Evolutionary conservation across 2,113 vertebrate genomes (phyloP), one percentile per base, ranked within the genome.

Genomic region (Camelus dromedarius): DNA sequence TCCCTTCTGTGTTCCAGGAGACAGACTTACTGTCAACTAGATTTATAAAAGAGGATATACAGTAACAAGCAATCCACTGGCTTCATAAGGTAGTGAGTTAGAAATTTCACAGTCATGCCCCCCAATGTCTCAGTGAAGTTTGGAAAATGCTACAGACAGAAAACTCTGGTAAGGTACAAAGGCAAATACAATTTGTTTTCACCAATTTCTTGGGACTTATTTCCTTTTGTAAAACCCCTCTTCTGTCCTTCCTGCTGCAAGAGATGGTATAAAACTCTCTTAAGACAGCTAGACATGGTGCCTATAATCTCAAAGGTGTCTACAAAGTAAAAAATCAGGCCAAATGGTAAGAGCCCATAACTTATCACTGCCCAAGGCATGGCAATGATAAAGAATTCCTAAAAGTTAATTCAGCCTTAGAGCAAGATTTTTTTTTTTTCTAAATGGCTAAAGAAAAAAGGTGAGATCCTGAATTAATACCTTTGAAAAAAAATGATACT

Each of bases 401-500:
- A 69, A 72, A 91, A 52, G 42, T 93, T 60, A 81, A 24, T 62
- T 96, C 69, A 86, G 26, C 26, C 48, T 89, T 46, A 94, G 24
- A 58, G 69, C 0, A 87, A 70, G 12, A 58, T 18, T 11, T 35
- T 56, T 93, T 56, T 93, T 72, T 95, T 85, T 24, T 3, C 48
- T 73, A 85, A 90, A 84, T 91, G 28, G 38, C 32, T 62, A 46
- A 70, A 84, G 32, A 64, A 88, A 91, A 81, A 56, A 85, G 82
- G 67, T 18, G 5, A 90, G 38, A 89, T 60, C 8, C 50, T 89
- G 15, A 22, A 91, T 76, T 54, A 95, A 87, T 50, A 80, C 2
- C 26, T 97, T 94, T 89, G 26, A 73, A 80, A 93, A 96, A 95
- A 96, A 94, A 58, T 54, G 46, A 82, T 83, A 79, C 69, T 95